These are phyloP conservation scores for Caenorhabditis sp. DNA, from an alignment of 2,888 invertebrate genomes.

Conservation along the genomic window DNA sequence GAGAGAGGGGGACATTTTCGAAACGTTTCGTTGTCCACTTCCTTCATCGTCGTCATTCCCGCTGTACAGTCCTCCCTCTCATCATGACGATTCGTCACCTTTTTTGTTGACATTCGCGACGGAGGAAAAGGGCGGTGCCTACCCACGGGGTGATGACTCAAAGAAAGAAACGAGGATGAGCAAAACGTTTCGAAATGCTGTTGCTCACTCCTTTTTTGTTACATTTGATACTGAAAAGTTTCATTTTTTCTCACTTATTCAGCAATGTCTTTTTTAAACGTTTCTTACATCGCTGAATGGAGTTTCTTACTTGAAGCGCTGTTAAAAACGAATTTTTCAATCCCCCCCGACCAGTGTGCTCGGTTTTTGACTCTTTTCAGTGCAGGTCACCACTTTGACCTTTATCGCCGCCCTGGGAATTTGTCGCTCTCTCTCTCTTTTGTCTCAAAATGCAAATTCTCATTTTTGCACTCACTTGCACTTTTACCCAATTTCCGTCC, in stretches of 20 bases:
- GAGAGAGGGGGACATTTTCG: constrained; percentile 2
- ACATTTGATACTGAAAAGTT: no score
- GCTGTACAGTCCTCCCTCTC: constrained; percentile 9
- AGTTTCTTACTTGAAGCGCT: no score
- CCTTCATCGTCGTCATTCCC: neutral
- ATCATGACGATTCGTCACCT: neutral
- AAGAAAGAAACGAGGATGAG: neutral
- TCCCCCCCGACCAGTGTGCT: no score
- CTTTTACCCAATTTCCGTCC: neutral
- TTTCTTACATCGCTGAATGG: no score
- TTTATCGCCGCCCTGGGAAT: neutral
- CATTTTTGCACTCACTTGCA: neutral
- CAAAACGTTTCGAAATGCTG: constrained; percentile 47
- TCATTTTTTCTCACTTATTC: no score
- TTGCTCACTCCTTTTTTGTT: no score
- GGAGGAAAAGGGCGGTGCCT: neutral
- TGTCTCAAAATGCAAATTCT: neutral
- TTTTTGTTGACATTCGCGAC: neutral
- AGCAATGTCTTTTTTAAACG: no score
- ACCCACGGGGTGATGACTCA: neutral
- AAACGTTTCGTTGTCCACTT: neutral
- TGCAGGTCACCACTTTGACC: no score
- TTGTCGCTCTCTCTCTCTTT: neutral
- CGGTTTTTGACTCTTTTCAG: no score
- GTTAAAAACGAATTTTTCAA: no score